These are phyloP conservation scores for Acanthopagrus latus DNA, from an alignment of 2,797 vertebrate species.

Conservation along the genomic window DNA sequence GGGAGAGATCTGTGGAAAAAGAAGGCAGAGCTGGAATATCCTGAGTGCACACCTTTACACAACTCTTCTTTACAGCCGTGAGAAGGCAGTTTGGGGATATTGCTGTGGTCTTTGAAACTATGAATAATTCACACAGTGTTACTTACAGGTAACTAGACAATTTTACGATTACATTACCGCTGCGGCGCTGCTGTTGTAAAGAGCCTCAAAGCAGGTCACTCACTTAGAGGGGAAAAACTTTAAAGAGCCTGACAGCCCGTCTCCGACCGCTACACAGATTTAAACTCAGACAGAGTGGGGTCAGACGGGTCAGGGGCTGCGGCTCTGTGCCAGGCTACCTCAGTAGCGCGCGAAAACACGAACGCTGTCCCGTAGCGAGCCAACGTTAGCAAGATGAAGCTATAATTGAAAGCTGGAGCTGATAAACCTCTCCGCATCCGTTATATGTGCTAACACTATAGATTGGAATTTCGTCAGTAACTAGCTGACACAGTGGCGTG, in stretches of 20 bases:
- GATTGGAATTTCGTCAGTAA: background rate
- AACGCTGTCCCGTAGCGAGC: background rate
- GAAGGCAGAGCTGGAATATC: constrained; percentile 23
- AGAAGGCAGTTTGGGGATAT: constrained; percentile 33
- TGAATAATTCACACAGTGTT: constrained; percentile 43
- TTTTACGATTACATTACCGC: constrained; percentile 25
- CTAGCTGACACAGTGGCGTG: background rate
- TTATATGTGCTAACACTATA: background rate
- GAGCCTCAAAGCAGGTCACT: constrained; percentile 10
- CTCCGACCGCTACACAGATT: background rate
- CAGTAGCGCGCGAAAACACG: too few species aligned
- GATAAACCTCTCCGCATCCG: background rate
- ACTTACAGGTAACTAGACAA: constrained; percentile 11
- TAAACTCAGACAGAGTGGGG: background rate
- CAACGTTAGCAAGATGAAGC: background rate
- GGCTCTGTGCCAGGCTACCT: background rate
- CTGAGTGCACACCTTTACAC: constrained; percentile 33
- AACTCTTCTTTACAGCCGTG: background rate
- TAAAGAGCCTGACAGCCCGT: background rate
- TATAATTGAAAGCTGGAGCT: background rate
- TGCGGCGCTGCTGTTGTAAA: background rate
- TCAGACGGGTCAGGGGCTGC: background rate
- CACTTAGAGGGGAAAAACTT: background rate
- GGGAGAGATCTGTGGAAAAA: constrained; percentile 16
- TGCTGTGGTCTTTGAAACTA: constrained; percentile 30